These are phyloP conservation scores for Cantharis flavilabris DNA, from an alignment of 2,888 invertebrate species.

Conservation along the genomic window DNA sequence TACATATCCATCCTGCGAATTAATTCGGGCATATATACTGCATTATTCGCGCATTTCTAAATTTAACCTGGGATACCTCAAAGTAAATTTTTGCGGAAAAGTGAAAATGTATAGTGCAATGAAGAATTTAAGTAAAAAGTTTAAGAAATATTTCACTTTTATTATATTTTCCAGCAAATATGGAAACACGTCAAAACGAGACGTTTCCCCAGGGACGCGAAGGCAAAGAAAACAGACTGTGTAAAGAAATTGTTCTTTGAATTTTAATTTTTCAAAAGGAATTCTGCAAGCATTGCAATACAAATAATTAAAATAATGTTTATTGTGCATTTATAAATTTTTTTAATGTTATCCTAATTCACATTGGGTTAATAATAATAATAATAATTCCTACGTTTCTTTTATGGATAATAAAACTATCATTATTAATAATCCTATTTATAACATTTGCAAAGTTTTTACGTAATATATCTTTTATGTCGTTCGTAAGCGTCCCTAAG, in stretches of 20 bases:
- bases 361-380: not conserved
- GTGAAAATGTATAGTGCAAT: not conserved
- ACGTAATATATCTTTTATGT: conserved; percentile 39
- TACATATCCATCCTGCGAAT: conserved; percentile 1
- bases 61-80: not conserved
- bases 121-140: conserved; percentile 2
- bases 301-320: not conserved
- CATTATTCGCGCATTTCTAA: not conserved
- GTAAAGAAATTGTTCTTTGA: conserved; percentile 26
- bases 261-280: conserved; percentile 17
- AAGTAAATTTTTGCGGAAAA: not conserved
- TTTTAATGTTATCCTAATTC: not conserved
- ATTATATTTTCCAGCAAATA: conserved; percentile 24
- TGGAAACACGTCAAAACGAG: conserved; percentile 28
- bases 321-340: not conserved
- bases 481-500: conserved; percentile 23
- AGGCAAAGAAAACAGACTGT: conserved; percentile 20
- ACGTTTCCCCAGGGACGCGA: conserved; percentile 18
- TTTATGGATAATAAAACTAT: not conserved
- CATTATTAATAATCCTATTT: conserved; percentile 3
- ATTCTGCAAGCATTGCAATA: not conserved
- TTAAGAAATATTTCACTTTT: conserved; percentile 13
- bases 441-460: conserved; percentile 49
- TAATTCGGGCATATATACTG: not conserved
- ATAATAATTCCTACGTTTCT: not conserved